Evolutionary conservation across 2,797 vertebrate genomes (phyloP).

Genomic region (Merluccius polli): DNA sequence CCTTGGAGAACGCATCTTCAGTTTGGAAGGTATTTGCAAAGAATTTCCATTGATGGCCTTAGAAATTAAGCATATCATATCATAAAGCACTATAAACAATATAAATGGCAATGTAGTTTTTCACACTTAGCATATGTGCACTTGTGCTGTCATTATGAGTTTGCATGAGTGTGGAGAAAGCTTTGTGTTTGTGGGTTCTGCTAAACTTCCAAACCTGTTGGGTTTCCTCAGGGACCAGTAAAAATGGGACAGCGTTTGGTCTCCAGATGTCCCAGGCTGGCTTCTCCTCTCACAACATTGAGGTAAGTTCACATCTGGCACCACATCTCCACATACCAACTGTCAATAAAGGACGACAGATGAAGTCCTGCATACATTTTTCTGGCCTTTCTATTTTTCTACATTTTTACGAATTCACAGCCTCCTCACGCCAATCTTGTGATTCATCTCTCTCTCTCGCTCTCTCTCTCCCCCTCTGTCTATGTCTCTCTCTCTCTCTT

Average conservation of each 20-base stretch:
- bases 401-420: background rate
- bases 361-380: constrained; percentile 29
- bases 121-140: background rate
- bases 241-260: constrained; percentile 95
- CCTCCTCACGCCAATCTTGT: background rate
- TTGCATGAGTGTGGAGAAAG: constrained; percentile 8
- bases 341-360: constrained; percentile 45
- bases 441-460: background rate
- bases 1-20: constrained; percentile 95
- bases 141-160: background rate
- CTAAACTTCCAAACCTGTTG: constrained; percentile 31
- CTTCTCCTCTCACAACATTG: constrained; percentile 93
- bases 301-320: constrained; percentile 73
- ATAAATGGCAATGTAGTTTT: background rate
- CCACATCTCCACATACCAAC: constrained; percentile 30
- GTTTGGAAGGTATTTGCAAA: constrained; percentile 83
- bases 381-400: constrained; percentile 23
- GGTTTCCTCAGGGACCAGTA: constrained; percentile 87
- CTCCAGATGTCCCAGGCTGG: constrained; percentile 99
- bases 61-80: background rate
- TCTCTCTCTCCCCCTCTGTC: no score
- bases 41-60: background rate
- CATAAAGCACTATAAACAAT: background rate
- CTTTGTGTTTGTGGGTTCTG: constrained; percentile 15
- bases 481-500: background rate